A percentile compares a stretch with the other conserved stretches of the same genome.
Conservation (phyloP, 2,888 invertebrate species). For the Pachycephus smyrnensis region DNA sequence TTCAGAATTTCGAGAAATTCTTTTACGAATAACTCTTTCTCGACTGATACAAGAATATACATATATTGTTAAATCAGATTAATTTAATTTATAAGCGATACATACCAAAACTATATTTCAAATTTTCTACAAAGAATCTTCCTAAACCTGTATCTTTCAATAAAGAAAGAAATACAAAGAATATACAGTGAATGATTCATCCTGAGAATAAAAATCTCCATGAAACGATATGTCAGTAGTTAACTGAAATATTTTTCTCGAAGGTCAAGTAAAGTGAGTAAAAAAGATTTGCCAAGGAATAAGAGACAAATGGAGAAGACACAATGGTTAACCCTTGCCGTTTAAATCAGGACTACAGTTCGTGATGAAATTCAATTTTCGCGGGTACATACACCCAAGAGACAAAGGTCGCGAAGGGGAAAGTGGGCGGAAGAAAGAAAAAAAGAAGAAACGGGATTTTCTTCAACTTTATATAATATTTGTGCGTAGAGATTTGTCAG, state of each 20-base stretch:
- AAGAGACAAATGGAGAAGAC: background rate
- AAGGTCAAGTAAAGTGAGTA: background rate
- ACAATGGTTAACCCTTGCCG: background rate
- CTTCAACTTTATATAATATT: background rate
- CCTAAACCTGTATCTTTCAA: too few relatives aligned
- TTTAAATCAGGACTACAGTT: background rate
- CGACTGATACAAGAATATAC: too few relatives aligned
- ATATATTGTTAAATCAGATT: too few relatives aligned
- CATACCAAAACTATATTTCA: too few relatives aligned
- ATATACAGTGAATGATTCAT: background rate
- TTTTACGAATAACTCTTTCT: too few relatives aligned
- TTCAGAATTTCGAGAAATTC: too few relatives aligned
- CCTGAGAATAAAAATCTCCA: background rate
- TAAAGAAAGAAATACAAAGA: too few relatives aligned
- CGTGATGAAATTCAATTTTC: slow-evolving; percentile 5
- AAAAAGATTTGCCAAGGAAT: background rate
- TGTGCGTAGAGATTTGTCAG: background rate
- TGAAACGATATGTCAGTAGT: background rate
- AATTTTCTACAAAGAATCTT: too few relatives aligned
- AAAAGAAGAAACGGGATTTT: background rate
- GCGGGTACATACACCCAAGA: background rate
- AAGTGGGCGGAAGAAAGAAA: background rate
- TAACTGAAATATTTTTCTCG: background rate
- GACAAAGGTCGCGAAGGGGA: background rate
- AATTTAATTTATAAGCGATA: too few relatives aligned